Conservation (phyloP, 2,113 vertebrate species). For the Ciconia stormi region DNA sequence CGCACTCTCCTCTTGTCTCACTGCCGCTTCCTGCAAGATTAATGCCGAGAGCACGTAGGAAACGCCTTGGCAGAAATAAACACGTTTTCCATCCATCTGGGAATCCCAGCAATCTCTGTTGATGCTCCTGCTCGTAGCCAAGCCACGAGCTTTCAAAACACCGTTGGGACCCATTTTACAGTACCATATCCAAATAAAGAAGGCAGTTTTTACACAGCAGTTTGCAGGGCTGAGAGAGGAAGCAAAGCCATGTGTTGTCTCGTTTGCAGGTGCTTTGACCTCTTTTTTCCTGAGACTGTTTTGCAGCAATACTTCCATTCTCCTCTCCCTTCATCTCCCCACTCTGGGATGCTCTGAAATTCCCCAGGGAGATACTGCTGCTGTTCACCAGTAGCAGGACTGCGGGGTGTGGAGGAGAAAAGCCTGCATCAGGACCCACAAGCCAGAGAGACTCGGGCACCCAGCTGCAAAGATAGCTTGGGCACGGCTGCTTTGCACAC, state of each 20-base stretch:
- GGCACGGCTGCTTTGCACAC: not conserved
- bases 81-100: not conserved
- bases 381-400: not conserved
- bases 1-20: not conserved
- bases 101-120: not conserved
- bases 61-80: not conserved
- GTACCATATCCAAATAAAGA: not conserved
- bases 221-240: not conserved
- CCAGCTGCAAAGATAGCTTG: fast-evolving
- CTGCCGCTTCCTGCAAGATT: not conserved
- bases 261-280: not conserved
- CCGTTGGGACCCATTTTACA: not conserved
- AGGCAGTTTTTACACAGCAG: not conserved
- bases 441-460: fast-evolving
- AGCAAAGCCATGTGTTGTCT: not conserved
- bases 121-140: not conserved
- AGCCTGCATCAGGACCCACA: not conserved
- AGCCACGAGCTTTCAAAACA: not conserved
- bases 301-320: not conserved
- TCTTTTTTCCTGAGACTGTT: not conserved
- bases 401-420: not conserved
- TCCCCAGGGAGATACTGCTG: not conserved
- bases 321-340: not conserved
- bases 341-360: not conserved
- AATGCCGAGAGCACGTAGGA: not conserved